These are phyloP conservation scores for Eumerus sabulonum DNA, from an alignment of 2,888 invertebrate genomes.

Conservation along the genomic window DNA sequence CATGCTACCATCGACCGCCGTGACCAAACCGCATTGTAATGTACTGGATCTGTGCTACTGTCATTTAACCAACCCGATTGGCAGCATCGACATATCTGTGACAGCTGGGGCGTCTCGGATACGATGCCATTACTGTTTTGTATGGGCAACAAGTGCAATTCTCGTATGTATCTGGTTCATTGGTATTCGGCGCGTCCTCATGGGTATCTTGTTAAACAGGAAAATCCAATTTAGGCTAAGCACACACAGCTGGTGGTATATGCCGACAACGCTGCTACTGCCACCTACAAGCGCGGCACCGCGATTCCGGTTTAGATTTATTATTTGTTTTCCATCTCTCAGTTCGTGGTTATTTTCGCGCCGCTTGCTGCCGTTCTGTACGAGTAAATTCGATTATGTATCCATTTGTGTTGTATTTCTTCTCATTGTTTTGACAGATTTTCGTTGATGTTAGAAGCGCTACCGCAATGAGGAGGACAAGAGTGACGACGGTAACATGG, in stretches of 20 bases:
- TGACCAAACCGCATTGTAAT: conserved; percentile 2
- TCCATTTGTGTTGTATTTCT: conserved; percentile 17
- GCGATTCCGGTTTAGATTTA: conserved; percentile 32
- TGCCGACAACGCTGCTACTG: not conserved
- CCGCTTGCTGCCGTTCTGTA: conserved; percentile 10
- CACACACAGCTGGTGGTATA: conserved; percentile 12
- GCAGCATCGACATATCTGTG: conserved; percentile 16
- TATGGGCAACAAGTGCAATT: not conserved
- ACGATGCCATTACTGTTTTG: not conserved
- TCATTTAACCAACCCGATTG: conserved; percentile 22
- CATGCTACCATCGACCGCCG: conserved; percentile 17
- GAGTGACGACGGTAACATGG: conserved; percentile 22
- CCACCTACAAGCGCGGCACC: conserved; percentile 37
- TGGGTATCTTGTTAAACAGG: conserved; percentile 31
- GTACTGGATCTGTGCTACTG: conserved; percentile 29
- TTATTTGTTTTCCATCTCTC: not conserved
- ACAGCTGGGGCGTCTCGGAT: conserved; percentile 31
- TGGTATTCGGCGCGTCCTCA: not conserved
- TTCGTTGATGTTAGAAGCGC: conserved; percentile 37
- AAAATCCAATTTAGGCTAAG: conserved; percentile 51
- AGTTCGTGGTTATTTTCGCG: conserved; percentile 9
- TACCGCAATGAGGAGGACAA: conserved; percentile 38
- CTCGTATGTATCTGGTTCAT: conserved; percentile 40
- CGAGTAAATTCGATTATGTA: conserved; percentile 40
- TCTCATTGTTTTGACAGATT: conserved; percentile 54